Conservation (phyloP, 2,797 vertebrate species). For the Acipenser oxyrinchus region DNA sequence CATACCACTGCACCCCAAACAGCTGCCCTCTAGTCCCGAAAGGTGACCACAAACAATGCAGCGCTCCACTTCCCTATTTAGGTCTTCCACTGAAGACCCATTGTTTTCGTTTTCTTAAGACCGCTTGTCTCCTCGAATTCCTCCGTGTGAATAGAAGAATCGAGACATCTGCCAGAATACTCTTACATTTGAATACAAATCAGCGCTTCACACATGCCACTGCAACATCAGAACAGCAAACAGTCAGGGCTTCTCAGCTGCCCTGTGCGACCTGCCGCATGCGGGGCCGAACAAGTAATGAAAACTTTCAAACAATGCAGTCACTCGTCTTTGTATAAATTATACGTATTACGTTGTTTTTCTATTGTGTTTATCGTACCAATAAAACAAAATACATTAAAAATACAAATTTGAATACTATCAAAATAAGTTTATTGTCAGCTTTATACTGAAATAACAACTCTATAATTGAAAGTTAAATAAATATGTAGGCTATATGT, state of each 20-base stretch:
- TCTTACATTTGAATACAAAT: constrained; percentile 82
- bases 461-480: too few species aligned
- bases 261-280: constrained; percentile 14
- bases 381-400: background rate
- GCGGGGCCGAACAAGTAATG: constrained; percentile 33
- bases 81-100: constrained; percentile 50
- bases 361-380: background rate
- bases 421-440: too few species aligned
- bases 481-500: too few species aligned
- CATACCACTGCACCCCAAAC: too few species aligned
- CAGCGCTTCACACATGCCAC: constrained; percentile 38
- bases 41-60: background rate
- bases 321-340: constrained; percentile 23
- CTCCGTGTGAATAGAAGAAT: constrained; percentile 54
- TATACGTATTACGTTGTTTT: constrained; percentile 8
- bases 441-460: too few species aligned
- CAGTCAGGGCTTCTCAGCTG: background rate
- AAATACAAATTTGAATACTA: too few species aligned
- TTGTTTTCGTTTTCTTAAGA: constrained; percentile 45
- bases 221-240: constrained; percentile 7
- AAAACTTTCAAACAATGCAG: constrained; percentile 48
- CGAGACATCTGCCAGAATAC: constrained; percentile 76
- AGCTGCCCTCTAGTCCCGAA: too few species aligned
- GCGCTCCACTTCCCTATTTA: constrained; percentile 30
- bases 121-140: constrained; percentile 57